Conservation (phyloP, 2,113 vertebrate genomes). For the Lichenostomus cassidix region DNA sequence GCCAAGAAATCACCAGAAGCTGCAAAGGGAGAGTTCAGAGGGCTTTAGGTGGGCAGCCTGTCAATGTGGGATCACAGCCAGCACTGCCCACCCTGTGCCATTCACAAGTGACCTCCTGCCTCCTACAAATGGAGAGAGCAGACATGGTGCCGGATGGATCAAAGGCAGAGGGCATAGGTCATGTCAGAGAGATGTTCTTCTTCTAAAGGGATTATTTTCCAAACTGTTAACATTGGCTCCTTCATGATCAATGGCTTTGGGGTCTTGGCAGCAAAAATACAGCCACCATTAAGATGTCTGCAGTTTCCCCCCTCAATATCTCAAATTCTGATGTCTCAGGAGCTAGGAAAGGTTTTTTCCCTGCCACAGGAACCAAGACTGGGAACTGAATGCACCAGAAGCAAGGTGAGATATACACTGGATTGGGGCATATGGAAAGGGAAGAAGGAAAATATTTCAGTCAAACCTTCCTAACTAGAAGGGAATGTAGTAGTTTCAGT, state of each 20-base stretch:
- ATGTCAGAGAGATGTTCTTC: not conserved
- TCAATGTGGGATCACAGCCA: not conserved
- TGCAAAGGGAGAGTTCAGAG: not conserved
- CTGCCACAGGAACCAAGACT: not conserved
- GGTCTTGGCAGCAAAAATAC: not conserved
- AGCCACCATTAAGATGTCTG: not conserved
- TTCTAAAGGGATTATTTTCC: not conserved
- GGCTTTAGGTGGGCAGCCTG: not conserved
- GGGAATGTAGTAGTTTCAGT: not conserved
- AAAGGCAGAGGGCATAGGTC: not conserved
- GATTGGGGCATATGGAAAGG: not conserved
- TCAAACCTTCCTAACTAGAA: not conserved
- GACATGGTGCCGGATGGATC: not conserved
- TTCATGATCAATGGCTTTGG: not conserved
- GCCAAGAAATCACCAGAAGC: not conserved
- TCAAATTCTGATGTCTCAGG: not conserved
- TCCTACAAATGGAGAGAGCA: not conserved
- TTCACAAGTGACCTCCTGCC: not conserved
- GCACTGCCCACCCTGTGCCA: not conserved
- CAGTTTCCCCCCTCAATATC: not conserved
- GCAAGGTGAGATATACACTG: not conserved
- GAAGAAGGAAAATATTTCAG: not conserved
- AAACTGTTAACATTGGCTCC: fast-evolving
- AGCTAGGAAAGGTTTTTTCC: not conserved
- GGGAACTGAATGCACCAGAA: not conserved